Conservation (phyloP, 2,888 invertebrate species). For the Eugnorisma glareosa region DNA sequence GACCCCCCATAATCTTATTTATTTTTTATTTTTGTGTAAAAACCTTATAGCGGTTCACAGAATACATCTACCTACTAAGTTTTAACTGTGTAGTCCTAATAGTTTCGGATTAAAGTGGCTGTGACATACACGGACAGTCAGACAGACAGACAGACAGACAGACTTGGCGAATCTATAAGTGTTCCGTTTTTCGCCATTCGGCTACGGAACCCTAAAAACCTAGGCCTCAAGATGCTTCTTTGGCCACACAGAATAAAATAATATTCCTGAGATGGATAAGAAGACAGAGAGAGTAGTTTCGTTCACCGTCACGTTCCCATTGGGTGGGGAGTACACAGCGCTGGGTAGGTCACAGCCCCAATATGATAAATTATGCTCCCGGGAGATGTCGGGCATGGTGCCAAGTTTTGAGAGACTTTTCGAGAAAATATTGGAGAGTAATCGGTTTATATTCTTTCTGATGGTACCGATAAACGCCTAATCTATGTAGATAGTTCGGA, state of each 20-base stretch:
- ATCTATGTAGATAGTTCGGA: neutral
- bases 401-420: slow-evolving; percentile 30
- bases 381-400: slow-evolving; percentile 21
- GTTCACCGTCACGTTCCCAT: neutral
- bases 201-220: too few species aligned
- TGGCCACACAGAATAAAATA: neutral
- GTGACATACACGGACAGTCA: too few species aligned
- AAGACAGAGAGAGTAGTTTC: neutral
- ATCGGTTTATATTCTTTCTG: neutral
- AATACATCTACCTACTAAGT: too few species aligned
- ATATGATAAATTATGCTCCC: slow-evolving; percentile 36
- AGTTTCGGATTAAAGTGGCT: too few species aligned
- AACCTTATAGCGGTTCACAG: too few species aligned
- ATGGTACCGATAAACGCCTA: neutral
- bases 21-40: too few species aligned
- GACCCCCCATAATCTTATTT: too few species aligned
- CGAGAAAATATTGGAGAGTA: slow-evolving; percentile 1
- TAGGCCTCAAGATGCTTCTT: neutral
- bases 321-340: slow-evolving; percentile 8
- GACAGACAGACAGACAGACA: too few species aligned
- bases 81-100: too few species aligned
- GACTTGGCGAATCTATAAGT: too few species aligned
- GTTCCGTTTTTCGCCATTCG: too few species aligned
- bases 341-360: slow-evolving; percentile 9
- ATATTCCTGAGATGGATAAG: slow-evolving; percentile 15